A percentile compares a stretch with the other conserved stretches of the same genome.
These are phyloP conservation scores for Pterocles gutturalis DNA, from an alignment of 2,113 vertebrate species.

Conservation along the genomic window DNA sequence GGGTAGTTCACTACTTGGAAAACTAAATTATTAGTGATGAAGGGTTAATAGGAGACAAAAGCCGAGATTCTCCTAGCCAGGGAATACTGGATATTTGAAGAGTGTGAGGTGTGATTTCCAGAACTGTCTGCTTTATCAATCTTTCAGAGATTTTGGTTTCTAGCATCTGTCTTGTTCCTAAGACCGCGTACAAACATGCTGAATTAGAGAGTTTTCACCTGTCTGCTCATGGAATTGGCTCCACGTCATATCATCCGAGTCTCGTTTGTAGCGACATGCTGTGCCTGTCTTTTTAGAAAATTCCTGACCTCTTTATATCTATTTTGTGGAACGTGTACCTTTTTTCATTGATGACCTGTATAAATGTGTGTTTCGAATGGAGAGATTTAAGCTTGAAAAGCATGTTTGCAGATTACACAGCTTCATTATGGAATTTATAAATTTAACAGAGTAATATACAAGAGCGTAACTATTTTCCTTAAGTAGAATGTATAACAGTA, in stretches of 20 bases:
- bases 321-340: constrained; percentile 71
- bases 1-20: rapidly evolving
- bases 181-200: constrained; percentile 44
- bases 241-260: constrained; percentile 27
- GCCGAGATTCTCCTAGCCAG: background rate
- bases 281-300: constrained; percentile 78
- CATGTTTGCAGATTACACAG: constrained; percentile 80
- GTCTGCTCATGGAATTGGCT: constrained; percentile 79
- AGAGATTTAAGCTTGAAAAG: constrained; percentile 78
- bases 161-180: constrained; percentile 65
- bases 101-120: background rate
- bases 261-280: constrained; percentile 69
- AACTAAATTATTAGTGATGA: background rate
- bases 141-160: background rate
- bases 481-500: constrained; percentile 82
- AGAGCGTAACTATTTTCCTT: constrained; percentile 85
- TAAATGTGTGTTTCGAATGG: constrained; percentile 72
- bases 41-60: background rate
- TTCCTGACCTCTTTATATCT: constrained; percentile 62
- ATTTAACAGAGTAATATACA: constrained; percentile 76
- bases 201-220: constrained; percentile 68
- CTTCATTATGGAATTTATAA: constrained; percentile 73
- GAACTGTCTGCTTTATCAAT: background rate
- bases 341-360: constrained; percentile 69
- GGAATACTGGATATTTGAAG: background rate